Evolutionary conservation across 2,797 vertebrate species (phyloP), one percentile per base, ranked within the genome.

Genomic region (Capromys pilorides): DNA sequence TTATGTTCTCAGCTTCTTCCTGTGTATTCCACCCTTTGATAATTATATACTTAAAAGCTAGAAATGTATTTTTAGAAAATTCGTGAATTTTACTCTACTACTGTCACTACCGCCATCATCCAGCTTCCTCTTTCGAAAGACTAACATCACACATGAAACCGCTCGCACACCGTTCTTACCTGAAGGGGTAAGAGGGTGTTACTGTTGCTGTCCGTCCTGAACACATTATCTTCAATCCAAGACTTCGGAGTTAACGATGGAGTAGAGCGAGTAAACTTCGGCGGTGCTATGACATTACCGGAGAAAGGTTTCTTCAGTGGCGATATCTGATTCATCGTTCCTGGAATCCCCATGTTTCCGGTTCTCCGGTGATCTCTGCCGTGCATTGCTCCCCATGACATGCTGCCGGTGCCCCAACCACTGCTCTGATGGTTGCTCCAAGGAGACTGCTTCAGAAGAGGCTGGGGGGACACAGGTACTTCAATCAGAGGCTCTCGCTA

Each of bases 271-370:
- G 99, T 99, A 97, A 99, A 99, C 98, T 99, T 99, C 91, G 99
- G 99, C 21, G 99, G 99, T 94, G 99, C 99, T 96, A 99, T 99
- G 98, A 99, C 98, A 97, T 99, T 99, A 98, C 99, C 99, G 86
- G 99, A 99, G 98, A 99, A 99, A 3, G 99, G 99, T 97, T 99
- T 99, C 98, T 99, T 99, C 98, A 99, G 97, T 85, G 99, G 99
- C 16, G 99, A 99, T 95, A 98, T 98, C 97, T 99, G 99, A 97
- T 99, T 99, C 98, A 99, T 98, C 24, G 99, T 99, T 96, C 99
- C 99, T 33, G 99, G 99, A 91, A 99, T 98, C 16, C 99, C 99
- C 98, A 99, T 98, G 97, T 99, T 99, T 31, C 98, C 98, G 93
- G 99, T 98, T 97, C 99, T 98, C 57, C 99, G 99, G 95, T 99